phyloP scores from a whole-genome alignment of 1,140 invertebrate genomes.

The Caerostris darwini region DNA sequence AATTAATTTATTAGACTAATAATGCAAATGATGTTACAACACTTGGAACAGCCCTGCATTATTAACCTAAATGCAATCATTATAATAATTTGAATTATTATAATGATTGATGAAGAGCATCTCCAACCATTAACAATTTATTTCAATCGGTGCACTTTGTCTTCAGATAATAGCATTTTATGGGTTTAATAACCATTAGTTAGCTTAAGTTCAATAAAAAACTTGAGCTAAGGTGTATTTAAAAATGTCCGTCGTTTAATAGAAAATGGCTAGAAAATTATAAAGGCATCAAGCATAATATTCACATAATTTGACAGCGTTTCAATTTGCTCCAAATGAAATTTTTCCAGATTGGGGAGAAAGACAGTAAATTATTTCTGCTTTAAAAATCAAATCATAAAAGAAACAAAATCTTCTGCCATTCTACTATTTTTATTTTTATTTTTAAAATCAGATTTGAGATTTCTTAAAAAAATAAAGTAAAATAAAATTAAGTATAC shows the following conservation, averaged over 20 bases:
- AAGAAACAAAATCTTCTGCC: background rate
- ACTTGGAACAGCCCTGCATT: background rate
- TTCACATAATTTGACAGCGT: too few species aligned
- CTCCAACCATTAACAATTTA: background rate
- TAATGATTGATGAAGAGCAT: background rate
- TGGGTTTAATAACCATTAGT: too few species aligned
- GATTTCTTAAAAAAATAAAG: background rate
- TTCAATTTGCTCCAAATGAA: too few species aligned
- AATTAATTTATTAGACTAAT: background rate
- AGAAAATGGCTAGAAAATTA: too few species aligned
- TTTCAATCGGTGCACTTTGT: too few species aligned
- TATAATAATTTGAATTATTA: background rate
- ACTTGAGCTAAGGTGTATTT: too few species aligned
- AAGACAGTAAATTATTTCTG: background rate
- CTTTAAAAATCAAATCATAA: background rate
- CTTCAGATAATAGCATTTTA: too few species aligned
- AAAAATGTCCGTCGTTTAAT: too few species aligned
- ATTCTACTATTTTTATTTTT: background rate
- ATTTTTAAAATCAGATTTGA: background rate
- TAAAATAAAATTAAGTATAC: background rate
- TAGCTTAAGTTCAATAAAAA: too few species aligned
- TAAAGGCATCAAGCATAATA: too few species aligned
- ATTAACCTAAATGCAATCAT: background rate
- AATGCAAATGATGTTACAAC: background rate
- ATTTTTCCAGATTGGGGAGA: too few species aligned